Evolutionary conservation across 2,888 invertebrate species (phyloP).

Genomic region (Drosophila melanocephala): DNA sequence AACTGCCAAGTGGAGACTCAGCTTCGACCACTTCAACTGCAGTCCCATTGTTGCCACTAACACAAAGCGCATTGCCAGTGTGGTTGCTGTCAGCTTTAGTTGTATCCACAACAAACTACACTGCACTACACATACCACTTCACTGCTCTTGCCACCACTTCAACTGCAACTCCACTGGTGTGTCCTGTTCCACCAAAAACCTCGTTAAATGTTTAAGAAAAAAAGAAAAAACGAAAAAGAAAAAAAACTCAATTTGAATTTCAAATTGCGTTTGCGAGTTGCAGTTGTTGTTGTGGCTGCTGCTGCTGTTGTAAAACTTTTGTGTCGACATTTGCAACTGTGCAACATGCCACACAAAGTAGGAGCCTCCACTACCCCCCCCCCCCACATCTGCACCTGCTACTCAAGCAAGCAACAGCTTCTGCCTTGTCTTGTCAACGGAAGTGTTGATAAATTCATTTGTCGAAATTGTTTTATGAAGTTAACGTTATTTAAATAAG

Average conservation of each 20-base stretch:
- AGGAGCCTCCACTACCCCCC: neutral
- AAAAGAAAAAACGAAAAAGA: slow-evolving; percentile 13
- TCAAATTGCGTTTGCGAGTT: slow-evolving; percentile 69
- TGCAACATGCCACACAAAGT: slow-evolving; percentile 47
- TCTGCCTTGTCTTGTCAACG: slow-evolving; percentile 71
- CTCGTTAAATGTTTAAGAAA: slow-evolving; percentile 63
- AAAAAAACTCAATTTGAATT: slow-evolving; percentile 64
- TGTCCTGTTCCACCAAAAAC: slow-evolving; percentile 58
- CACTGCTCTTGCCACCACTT: slow-evolving; percentile 15
- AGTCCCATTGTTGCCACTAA: slow-evolving; percentile 42
- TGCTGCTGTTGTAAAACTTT: slow-evolving; percentile 42
- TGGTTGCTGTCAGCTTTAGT: slow-evolving; percentile 38
- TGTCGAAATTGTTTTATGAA: slow-evolving; percentile 77
- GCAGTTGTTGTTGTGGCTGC: slow-evolving; percentile 28
- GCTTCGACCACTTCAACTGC: slow-evolving; percentile 3
- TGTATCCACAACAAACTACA: slow-evolving; percentile 39
- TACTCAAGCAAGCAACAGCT: slow-evolving; percentile 24
- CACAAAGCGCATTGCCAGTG: slow-evolving; percentile 34
- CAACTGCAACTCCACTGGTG: slow-evolving; percentile 10
- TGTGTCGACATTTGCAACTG: slow-evolving; percentile 64
- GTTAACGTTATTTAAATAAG: slow-evolving; percentile 59
- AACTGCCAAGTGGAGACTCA: neutral
- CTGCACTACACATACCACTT: slow-evolving; percentile 5
- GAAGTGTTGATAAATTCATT: slow-evolving; percentile 83
- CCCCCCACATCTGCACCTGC: neutral